Conservation (phyloP, 2,113 vertebrate species). For the Halcyon malimbica region DNA sequence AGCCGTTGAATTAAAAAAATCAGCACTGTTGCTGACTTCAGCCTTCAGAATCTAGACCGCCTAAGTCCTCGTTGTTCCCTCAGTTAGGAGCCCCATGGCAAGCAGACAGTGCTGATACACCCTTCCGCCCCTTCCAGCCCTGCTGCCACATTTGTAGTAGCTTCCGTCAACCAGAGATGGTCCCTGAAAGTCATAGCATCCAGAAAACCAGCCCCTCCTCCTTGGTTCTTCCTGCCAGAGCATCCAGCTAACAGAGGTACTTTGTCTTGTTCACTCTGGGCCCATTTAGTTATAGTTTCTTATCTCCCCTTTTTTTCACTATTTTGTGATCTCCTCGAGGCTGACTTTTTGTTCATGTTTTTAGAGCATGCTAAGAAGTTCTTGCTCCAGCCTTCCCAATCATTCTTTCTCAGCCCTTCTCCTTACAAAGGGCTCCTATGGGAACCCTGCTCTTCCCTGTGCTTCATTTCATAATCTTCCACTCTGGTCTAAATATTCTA, state of each 20-base stretch:
- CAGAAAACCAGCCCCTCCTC: not conserved
- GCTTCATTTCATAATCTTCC: not conserved
- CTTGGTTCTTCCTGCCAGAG: not conserved
- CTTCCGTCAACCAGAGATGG: not conserved
- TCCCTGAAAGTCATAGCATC: not conserved
- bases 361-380: not conserved
- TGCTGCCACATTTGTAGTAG: not conserved
- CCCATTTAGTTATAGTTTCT: not conserved
- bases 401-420: not conserved
- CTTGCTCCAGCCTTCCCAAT: not conserved
- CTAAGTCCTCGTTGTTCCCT: not conserved
- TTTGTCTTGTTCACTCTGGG: not conserved
- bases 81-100: not conserved
- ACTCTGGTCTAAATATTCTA: not conserved
- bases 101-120: not conserved
- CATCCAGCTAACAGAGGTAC: not conserved
- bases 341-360: not conserved
- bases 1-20: not conserved
- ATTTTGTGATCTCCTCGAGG: not conserved
- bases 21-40: not conserved
- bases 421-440: not conserved
- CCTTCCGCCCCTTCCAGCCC: not conserved
- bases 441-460: not conserved
- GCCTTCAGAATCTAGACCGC: not conserved
- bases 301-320: not conserved